Evolutionary conservation across 2,888 invertebrate genomes (phyloP).

Genomic region (Aromia moschata): DNA sequence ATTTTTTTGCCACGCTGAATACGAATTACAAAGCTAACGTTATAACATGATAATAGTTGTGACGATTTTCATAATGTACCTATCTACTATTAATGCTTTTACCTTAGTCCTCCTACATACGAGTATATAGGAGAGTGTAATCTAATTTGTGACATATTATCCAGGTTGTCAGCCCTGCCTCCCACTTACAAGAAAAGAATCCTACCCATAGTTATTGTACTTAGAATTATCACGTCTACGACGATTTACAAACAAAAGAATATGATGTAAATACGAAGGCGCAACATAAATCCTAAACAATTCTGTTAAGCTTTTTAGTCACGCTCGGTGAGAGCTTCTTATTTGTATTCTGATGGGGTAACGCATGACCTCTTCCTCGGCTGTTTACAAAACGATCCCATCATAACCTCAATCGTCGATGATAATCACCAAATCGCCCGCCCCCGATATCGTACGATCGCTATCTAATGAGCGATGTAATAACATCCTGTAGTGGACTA

Average conservation of each 20-base stretch:
- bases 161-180: too few relatives aligned
- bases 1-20: too few relatives aligned
- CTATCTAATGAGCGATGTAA: not conserved
- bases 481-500: not conserved
- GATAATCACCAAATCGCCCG: not conserved
- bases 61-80: too few relatives aligned
- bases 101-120: too few relatives aligned
- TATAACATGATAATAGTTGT: too few relatives aligned
- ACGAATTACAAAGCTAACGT: too few relatives aligned
- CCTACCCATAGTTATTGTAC: too few relatives aligned
- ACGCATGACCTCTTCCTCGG: conserved; percentile 9
- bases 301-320: conserved; percentile 1
- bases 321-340: conserved; percentile 14
- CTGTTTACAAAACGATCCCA: not conserved
- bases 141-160: too few relatives aligned
- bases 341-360: conserved; percentile 16
- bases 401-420: not conserved
- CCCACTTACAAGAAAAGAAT: too few relatives aligned
- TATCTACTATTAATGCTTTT: too few relatives aligned
- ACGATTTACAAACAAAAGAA: not conserved
- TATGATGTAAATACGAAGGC: not conserved
- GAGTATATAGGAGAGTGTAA: too few relatives aligned
- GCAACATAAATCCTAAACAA: not conserved
- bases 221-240: not conserved
- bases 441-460: not conserved